A percentile compares a stretch with the other conserved stretches of the same genome.
Conservation (phyloP, 1,140 invertebrate species). For the Trachelipus rathkii region DNA sequence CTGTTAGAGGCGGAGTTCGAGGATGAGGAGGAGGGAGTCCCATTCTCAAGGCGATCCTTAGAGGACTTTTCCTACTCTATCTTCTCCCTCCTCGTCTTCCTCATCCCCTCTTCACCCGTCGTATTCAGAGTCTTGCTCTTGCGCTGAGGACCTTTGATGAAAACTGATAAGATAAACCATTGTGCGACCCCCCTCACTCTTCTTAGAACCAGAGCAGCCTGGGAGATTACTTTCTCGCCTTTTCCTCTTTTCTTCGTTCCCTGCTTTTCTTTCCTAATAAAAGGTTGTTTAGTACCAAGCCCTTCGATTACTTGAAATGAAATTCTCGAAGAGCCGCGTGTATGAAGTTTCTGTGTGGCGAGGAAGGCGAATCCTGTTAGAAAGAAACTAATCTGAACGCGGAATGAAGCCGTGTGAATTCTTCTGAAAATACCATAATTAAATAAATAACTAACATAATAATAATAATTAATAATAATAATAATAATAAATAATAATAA, state of each 20-base stretch:
- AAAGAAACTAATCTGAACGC: background rate
- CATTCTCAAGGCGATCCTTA: background rate
- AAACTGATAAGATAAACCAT: background rate
- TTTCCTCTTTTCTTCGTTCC: background rate
- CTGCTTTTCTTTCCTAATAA: background rate
- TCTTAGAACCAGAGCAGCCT: background rate
- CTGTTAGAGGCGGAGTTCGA: conserved; percentile 21
- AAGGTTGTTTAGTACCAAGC: background rate
- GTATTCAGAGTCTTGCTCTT: background rate
- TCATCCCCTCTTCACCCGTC: background rate
- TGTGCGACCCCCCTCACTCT: background rate
- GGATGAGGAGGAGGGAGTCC: conserved; percentile 12
- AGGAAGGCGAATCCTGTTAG: background rate
- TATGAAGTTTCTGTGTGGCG: too few species aligned
- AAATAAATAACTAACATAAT: too few species aligned
- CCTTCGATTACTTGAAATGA: background rate
- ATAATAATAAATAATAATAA: too few species aligned
- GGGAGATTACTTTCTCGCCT: background rate
- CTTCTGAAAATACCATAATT: too few species aligned
- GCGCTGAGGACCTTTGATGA: background rate
- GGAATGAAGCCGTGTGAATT: background rate
- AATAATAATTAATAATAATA: too few species aligned
- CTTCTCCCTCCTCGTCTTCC: background rate
- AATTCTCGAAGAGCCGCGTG: background rate
- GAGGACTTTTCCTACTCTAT: too few species aligned